phyloP scores from a whole-genome alignment of 2,888 invertebrate genomes.

The Aporophyla lueneburgensis region DNA sequence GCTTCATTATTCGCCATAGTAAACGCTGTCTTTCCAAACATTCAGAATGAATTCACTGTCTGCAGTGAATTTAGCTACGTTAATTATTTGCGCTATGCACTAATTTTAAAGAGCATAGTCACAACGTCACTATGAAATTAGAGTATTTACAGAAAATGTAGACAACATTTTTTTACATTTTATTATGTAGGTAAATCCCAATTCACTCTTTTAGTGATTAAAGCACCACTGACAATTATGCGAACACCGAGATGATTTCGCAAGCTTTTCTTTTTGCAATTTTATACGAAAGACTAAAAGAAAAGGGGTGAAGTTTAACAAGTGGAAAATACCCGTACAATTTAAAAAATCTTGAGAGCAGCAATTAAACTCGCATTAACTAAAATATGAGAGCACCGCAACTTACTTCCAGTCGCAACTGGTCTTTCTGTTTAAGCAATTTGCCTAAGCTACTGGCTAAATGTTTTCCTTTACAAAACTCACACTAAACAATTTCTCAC shows the following conservation, averaged over 20 bases:
- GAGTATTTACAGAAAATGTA: background rate
- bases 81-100: constrained; percentile 3
- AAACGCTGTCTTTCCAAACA: background rate
- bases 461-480: constrained; percentile 89
- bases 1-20: background rate
- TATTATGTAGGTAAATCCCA: background rate
- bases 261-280: constrained; percentile 22
- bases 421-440: constrained; percentile 80
- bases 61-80: background rate
- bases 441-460: constrained; percentile 87
- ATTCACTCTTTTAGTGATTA: background rate
- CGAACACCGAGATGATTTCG: constrained; percentile 18
- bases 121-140: background rate
- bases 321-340: constrained; percentile 46
- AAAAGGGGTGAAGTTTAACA: constrained; percentile 60
- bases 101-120: background rate
- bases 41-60: background rate
- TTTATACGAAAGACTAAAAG: constrained; percentile 33
- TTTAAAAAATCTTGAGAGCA: constrained; percentile 59
- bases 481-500: constrained; percentile 88
- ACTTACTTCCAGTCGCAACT: constrained; percentile 67
- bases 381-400: constrained; percentile 81
- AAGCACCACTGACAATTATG: constrained; percentile 4
- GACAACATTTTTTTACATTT: background rate
- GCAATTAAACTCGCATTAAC: constrained; percentile 84